These are phyloP conservation scores for Busseola fusca DNA, from an alignment of 2,888 invertebrate species.

Conservation along the genomic window DNA sequence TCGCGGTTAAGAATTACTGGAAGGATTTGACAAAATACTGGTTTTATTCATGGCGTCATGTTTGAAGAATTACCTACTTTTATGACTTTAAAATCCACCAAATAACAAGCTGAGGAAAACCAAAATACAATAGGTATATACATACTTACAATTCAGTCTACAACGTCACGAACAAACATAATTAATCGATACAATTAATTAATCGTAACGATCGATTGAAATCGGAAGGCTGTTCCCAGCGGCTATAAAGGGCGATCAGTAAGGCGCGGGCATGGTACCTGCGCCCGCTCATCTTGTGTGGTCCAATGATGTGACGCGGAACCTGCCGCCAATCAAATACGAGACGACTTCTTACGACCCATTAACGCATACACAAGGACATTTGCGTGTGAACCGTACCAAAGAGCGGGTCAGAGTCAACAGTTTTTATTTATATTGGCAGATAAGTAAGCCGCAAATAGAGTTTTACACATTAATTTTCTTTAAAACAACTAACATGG, in stretches of 20 bases:
- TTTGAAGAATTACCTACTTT: constrained; percentile 8
- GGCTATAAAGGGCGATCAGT: constrained; percentile 54
- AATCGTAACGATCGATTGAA: constrained; percentile 54
- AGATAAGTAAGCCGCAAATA: constrained; percentile 32
- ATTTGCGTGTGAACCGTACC: constrained; percentile 35
- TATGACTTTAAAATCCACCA: background rate
- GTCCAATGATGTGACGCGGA: constrained; percentile 67
- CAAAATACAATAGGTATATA: background rate
- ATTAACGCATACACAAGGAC: constrained; percentile 50
- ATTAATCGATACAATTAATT: constrained; percentile 56
- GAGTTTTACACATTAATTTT: constrained; percentile 19
- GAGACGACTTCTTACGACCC: constrained; percentile 44
- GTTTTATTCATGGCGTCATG: constrained; percentile 30
- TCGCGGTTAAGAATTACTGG: constrained; percentile 9
- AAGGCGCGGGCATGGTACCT: constrained; percentile 67
- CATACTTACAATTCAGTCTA: background rate
- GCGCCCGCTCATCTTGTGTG: constrained; percentile 75
- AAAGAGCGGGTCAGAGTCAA: constrained; percentile 40
- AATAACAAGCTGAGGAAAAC: background rate
- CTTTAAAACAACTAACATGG: constrained; percentile 24
- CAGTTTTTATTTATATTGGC: constrained; percentile 29
- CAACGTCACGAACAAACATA: constrained; percentile 32
- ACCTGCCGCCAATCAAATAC: constrained; percentile 57
- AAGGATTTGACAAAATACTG: constrained; percentile 21
- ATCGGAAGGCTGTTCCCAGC: constrained; percentile 46